Evolutionary conservation across 1,140 invertebrate genomes (phyloP), one percentile per base, ranked within the genome.

Genomic region (Thaumatotibia leucotreta): DNA sequence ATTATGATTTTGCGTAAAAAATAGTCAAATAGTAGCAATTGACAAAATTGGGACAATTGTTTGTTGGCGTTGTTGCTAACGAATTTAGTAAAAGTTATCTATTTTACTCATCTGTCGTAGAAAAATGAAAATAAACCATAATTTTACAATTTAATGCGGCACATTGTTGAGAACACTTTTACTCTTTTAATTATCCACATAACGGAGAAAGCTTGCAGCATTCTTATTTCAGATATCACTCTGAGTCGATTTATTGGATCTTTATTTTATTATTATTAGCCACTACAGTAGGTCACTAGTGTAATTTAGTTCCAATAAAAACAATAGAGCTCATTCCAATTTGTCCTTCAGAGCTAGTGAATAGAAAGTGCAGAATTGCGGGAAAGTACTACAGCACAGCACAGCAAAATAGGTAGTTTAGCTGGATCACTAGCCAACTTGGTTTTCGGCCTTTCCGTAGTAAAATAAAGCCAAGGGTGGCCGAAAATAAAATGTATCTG

Each of bases 151-250:
- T 17, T 58, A 58, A 58, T 27, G 9, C 52, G 24, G 24, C 52
- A 29, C 52, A 11, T 39, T 14, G 27, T 11, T 8, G 10, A 29
- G 14, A 31, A 29, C 5, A 14, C 52, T 58, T 58, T 58, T 45
- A 45, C 27, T 58, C n/a, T 27, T 58, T 27, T 58, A 58, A 58
- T 58, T 58, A 58, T 27, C 24, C 5, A 29, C 29, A 58, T 58
- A 29, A 31, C 23, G 52, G 52, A 31, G 52, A 58, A 31, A 58
- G 52, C 6, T 29, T 14, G n/a, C 29, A 24, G 23, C 5, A 29
- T 58, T 58, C 24, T 29, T 54, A 27, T 58, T 58, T 29, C 29
- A 29, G 52, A 31, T 58, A 58, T 58, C 24, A 45, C 39, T 45
- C 39, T 45, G 8, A 17, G n/a, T 29, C 27, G 27, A 29, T 4